Evolutionary conservation across 2,888 invertebrate genomes (phyloP), one percentile per base, ranked within the genome.

Genomic region (Cephus rjabovi): DNA sequence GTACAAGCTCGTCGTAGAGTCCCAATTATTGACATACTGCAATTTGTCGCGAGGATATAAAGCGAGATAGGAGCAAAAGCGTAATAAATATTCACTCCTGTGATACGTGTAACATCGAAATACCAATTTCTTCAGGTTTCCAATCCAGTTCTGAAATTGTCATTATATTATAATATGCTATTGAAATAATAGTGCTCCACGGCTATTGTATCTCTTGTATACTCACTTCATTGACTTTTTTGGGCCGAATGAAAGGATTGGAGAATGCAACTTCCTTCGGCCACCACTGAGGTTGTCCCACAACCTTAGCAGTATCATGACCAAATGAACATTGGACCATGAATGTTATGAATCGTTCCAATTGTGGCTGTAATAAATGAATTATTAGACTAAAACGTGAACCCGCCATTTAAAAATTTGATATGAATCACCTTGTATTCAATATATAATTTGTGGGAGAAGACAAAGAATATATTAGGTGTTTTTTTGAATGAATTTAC

Each of bases 281-380:
- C 95, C 95, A 95, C 95, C 95, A 95, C 81, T 94, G 94, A 33
- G 95, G 95, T 88, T 94, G 93, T 86, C 86, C 91, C 88, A 91
- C 92, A 68, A 92, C 92, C 86, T 93, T 93, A 56, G 92, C 93
- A 33, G 93, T 93, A 84, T 94, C 93, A 87, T 95, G 94, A 75
- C 95, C 95, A 92, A 95, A 93, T 74, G 95, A 95, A 92, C 95
- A 95, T 89, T 95, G 95, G 84, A 95, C 95, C 95, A 95, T 95
- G 89, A 95, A 95, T 82, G 95, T 94, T 87, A 95, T 94, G 89
- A 95, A 95, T 86, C 93, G 94, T 92, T 95, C 95, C 86, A 95
- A 90, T 89, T 95, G 94, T 78, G 91, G 81, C 91, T 92, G 78
- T 70, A 34, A 71, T 56, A 56, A 56, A 9, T 23, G 9, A 56